Percentiles rank a stretch among this genome's conserved stretches.
Evolutionary conservation across 2,113 vertebrate species (phyloP).

Genomic region (Microcebus lehilahytsara): DNA sequence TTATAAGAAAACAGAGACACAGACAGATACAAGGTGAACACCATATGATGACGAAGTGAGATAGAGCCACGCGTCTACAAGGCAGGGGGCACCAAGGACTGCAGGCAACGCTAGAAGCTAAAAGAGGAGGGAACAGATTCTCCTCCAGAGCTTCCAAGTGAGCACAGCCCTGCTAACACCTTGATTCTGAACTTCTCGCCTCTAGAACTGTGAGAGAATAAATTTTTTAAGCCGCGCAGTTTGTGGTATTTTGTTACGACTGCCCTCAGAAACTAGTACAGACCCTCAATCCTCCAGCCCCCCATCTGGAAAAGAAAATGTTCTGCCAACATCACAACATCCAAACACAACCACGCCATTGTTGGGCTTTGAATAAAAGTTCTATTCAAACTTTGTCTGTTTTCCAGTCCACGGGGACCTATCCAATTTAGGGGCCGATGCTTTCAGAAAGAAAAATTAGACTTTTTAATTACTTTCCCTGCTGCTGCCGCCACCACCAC

Average conservation of each 20-base stretch:
- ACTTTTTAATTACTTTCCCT: slow-evolving; percentile 77
- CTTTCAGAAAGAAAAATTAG: slow-evolving; percentile 76
- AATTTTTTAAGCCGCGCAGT: neutral
- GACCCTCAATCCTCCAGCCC: neutral
- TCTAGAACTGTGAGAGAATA: neutral
- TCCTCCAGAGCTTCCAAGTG: neutral
- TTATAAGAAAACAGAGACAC: neutral
- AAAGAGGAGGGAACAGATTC: neutral
- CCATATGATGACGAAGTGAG: neutral
- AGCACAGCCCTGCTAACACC: too few species aligned
- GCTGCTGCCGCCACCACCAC: neutral
- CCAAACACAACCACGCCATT: neutral
- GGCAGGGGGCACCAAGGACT: neutral
- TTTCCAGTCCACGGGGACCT: slow-evolving; percentile 72
- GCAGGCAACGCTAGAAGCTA: neutral
- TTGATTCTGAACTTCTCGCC: neutral
- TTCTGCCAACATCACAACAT: neutral
- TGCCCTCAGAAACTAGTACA: neutral
- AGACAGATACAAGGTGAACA: neutral
- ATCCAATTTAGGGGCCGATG: slow-evolving; percentile 76
- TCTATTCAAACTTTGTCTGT: slow-evolving; percentile 76
- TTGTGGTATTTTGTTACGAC: neutral
- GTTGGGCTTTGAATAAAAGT: slow-evolving; percentile 71
- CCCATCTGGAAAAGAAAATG: neutral
- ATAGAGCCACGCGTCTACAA: neutral